phyloP scores from a whole-genome alignment of 2,113 vertebrate species.

The Sphyrna mokarran region DNA sequence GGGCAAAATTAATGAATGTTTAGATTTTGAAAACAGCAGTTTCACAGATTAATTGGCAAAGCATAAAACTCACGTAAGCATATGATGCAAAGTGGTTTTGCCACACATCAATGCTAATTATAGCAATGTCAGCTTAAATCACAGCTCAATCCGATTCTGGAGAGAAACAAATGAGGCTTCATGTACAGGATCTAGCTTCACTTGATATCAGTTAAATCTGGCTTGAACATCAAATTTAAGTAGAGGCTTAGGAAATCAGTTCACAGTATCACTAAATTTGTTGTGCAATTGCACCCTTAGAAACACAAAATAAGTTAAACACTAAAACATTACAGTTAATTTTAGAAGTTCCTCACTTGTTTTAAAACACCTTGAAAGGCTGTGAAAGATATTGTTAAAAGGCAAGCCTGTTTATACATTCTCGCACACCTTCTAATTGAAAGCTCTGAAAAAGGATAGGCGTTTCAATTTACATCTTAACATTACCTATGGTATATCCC shows the following conservation, averaged over 20 bases:
- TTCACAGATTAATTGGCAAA: not conserved
- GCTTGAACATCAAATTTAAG: not conserved
- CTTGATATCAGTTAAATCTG: not conserved
- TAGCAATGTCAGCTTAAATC: not conserved
- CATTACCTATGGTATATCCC: not conserved
- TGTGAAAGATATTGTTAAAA: not conserved
- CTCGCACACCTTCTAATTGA: not conserved
- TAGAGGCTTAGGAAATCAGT: not conserved
- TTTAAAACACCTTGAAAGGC: not conserved
- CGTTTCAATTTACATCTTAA: not conserved
- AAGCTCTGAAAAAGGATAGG: not conserved
- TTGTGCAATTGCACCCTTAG: not conserved
- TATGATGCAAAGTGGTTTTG: not conserved
- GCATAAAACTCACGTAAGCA: not conserved
- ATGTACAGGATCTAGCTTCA: not conserved
- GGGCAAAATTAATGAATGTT: not conserved
- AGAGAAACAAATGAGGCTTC: not conserved
- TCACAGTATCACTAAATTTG: not conserved
- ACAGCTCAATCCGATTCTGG: not conserved
- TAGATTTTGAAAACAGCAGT: not conserved
- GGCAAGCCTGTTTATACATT: not conserved
- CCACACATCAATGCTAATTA: not conserved
- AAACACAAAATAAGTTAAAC: not conserved
- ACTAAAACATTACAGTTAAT: not conserved
- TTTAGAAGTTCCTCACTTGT: not conserved